Conservation (phyloP, 2,113 vertebrate species). For the Mixornis gularis region DNA sequence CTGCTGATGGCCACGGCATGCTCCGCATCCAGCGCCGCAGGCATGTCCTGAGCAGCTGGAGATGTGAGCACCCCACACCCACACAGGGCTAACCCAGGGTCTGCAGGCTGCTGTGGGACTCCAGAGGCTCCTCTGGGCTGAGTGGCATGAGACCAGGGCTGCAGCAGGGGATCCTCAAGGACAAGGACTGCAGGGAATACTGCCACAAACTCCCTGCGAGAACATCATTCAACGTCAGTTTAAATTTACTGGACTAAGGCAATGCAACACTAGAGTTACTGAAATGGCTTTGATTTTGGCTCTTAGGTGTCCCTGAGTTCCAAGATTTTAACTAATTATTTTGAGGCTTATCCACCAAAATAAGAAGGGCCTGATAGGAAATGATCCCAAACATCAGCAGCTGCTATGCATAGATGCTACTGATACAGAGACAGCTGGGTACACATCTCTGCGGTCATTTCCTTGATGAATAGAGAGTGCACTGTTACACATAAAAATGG, state of each 20-base stretch:
- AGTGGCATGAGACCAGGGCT: not conserved
- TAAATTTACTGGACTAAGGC: not conserved
- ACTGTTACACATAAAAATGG: slow-evolving; percentile 60
- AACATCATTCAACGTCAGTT: not conserved
- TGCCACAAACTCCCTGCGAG: not conserved
- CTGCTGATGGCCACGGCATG: not conserved
- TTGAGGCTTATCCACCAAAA: not conserved
- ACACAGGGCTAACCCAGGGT: accelerated
- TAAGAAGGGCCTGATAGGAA: slow-evolving; percentile 15
- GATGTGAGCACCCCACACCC: not conserved
- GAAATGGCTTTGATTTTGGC: not conserved
- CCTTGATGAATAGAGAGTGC: slow-evolving; percentile 47
- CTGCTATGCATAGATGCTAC: slow-evolving; percentile 32
- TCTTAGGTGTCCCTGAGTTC: not conserved
- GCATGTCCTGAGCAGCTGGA: not conserved
- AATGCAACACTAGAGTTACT: not conserved
- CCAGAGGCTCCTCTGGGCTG: not conserved
- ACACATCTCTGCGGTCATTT: slow-evolving; percentile 49
- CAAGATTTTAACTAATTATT: not conserved
- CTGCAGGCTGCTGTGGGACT: not conserved
- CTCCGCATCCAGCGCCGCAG: accelerated
- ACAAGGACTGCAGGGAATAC: not conserved
- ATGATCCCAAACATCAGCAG: slow-evolving; percentile 42
- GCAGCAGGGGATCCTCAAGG: not conserved
- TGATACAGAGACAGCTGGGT: slow-evolving; percentile 46